Base-by-base conservation (phyloP, 2,888 invertebrate species). In the Arrhopalites spinosus region DNA sequence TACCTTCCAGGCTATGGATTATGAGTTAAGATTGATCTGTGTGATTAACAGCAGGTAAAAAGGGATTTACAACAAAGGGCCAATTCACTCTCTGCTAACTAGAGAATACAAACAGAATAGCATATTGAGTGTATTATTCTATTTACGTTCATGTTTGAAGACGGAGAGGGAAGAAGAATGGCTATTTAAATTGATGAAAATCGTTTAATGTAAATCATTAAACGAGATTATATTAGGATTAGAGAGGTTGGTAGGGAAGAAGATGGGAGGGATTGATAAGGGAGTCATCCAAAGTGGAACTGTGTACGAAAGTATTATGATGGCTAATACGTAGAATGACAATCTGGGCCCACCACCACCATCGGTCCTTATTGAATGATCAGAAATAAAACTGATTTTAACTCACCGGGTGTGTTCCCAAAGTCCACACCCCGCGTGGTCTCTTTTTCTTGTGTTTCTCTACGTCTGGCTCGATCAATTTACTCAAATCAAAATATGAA, bases 371-470 rank as follows among this genome's bases (percentile, higher is more conserved):
- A 27, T 71, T 75, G 75, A 75, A 75, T 71, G 75, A 75, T 71
- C 71, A 75, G 66, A 68, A 71, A 71, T 66, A 76, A 63, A 72
- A 76, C 68, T 74, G 73, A 75, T 75, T 78, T 73, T 30, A 59
- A 75, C 75, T 78, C 77, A 73, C 69, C 77, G 77, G 77, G 77
- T 75, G 77, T 75, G 73, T 78, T 64, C 53, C n/a, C n/a, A n/a
- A 43, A 69, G 69, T 73, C 69, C 75, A 77, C 77, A 75, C 77
- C 75, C 74, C 50, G 50, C 50, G 50, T 50, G 2, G 50, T 50
- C 50, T 66, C 64, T 69, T 66, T 29, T 27, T 36, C n/a, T 27
- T 56, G 20, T n/a, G 56, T 56, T 3, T 56, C 3, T 56, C 3
- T 56, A 5, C 17, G 56, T n/a, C 7, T 56, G 23, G 3, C 3